phyloP scores from a whole-genome alignment of 2,888 invertebrate species.

The Lumbricus terrestris region DNA sequence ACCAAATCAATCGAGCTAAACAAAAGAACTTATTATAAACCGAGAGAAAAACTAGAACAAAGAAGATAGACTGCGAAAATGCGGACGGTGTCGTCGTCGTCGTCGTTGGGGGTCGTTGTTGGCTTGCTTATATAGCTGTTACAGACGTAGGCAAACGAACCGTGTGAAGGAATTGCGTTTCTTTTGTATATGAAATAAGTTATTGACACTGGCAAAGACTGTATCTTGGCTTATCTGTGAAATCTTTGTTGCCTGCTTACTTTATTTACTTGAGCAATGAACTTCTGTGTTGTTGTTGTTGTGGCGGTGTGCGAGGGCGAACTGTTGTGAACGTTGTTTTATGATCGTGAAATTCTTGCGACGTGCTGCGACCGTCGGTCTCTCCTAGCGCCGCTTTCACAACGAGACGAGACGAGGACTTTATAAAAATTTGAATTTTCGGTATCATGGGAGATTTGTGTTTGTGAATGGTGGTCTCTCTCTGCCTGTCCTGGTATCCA shows the following conservation, averaged over 20 bases:
- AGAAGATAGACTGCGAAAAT: not conserved
- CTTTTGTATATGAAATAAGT: not conserved
- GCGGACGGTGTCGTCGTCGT: too few species aligned
- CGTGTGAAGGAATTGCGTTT: not conserved
- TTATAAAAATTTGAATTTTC: not conserved
- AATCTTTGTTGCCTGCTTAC: conserved; percentile 6
- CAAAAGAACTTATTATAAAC: not conserved
- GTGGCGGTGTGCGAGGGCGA: not conserved
- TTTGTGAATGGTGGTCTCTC: too few species aligned
- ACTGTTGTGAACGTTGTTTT: not conserved
- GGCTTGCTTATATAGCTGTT: not conserved
- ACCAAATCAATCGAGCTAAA: conserved; percentile 11
- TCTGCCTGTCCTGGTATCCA: too few species aligned
- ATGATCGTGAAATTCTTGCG: not conserved
- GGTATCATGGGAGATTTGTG: too few species aligned
- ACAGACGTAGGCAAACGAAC: conserved; percentile 4
- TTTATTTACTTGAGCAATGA: not conserved
- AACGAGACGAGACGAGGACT: not conserved
- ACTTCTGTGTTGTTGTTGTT: not conserved
- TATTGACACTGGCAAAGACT: conserved; percentile 17
- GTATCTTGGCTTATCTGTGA: conserved; percentile 15
- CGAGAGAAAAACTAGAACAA: not conserved
- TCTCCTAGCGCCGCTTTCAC: not conserved
- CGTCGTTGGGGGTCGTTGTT: not conserved
- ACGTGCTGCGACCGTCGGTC: not conserved